Percentiles rank a stretch among this genome's conserved stretches.
phyloP scores from a whole-genome alignment of 2,888 invertebrate species.

The Ypsolopha scabrella region DNA sequence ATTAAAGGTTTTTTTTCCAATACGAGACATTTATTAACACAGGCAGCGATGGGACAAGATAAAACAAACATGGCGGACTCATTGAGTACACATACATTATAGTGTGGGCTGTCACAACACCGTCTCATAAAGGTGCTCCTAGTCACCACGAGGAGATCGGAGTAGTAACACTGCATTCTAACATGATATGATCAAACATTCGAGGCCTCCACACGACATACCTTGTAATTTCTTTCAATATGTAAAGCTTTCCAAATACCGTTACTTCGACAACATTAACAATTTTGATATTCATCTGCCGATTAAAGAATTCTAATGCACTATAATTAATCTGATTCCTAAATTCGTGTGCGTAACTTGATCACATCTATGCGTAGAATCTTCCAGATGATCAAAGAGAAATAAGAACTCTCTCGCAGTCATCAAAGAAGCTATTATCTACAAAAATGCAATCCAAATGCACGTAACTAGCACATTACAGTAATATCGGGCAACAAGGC shows the following conservation, averaged over 20 bases:
- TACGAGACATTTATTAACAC: conserved; percentile 67
- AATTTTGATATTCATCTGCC: conserved; percentile 1
- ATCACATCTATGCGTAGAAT: background rate
- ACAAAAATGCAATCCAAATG: conserved; percentile 45
- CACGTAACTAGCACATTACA: conserved; percentile 39
- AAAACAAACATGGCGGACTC: conserved; percentile 67
- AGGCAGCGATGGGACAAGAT: conserved; percentile 59
- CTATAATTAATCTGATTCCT: background rate
- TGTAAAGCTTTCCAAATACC: conserved; percentile 23
- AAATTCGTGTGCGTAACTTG: background rate
- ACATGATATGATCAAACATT: conserved; percentile 51
- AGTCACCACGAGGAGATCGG: background rate
- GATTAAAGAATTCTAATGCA: background rate
- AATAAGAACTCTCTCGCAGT: background rate
- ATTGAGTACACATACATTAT: conserved; percentile 38
- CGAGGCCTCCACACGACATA: conserved; percentile 51
- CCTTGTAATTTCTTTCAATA: conserved; percentile 19
- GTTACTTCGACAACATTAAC: conserved; percentile 27
- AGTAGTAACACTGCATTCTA: conserved; percentile 41
- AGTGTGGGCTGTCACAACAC: conserved; percentile 68
- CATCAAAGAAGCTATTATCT: conserved; percentile 34
- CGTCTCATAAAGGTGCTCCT: background rate
- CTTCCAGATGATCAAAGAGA: too few relatives aligned
- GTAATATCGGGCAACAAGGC: conserved; percentile 45
- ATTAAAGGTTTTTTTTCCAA: conserved; percentile 41